Base-by-base conservation (phyloP, 1,140 invertebrate species). In the Drosophila trapezifrons region DNA sequence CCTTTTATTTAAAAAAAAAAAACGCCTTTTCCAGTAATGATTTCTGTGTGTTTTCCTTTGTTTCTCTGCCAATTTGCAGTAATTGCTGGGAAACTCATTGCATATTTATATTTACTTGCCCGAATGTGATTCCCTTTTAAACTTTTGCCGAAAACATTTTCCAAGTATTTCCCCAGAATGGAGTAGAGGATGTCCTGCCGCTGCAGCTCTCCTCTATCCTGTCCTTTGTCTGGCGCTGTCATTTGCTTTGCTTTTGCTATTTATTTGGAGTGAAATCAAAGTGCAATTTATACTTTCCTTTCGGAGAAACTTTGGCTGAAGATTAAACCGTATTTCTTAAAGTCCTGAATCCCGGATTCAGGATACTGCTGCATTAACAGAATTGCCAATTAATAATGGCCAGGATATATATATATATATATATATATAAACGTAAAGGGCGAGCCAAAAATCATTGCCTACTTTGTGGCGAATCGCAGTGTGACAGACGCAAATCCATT, bases 381-480 rank as follows among this genome's bases (percentile, higher is more conserved):
- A 67, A 85, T 80, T 52, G 72, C 60, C 82, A 83, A 85, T 83
- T 83, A 83, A 83, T 83, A 84, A 76, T 59, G 65, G 22, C 54
- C 58, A 42, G 45, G 22, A 60, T 54, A 35, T 35, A 35, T 13
- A 47, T 17, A 5, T 7, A 15, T 1, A 18, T 18, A 17, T 6
- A 12, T 4, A 12, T 5, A 18, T 0, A 4, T 6, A 47, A 1
- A 10, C 7, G 27, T 17, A 18, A 13, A 17, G n/a, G 18, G 25
- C 37, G 22, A 42, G 13, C 27, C 42, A 42, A 58, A 67, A 76
- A 66, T 54, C 60, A 49, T 80, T 58, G 75, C 75, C 62, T 59
- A 70, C 70, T 78, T 78, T 56, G 58, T 38, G 58, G 54, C 29
- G 45, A 47, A 20, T 49, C 32, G 46, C 46, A 22, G 20, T 45